Evolutionary conservation across 2,797 vertebrate species (phyloP).

Genomic region (Paedocypris micromegethes): DNA sequence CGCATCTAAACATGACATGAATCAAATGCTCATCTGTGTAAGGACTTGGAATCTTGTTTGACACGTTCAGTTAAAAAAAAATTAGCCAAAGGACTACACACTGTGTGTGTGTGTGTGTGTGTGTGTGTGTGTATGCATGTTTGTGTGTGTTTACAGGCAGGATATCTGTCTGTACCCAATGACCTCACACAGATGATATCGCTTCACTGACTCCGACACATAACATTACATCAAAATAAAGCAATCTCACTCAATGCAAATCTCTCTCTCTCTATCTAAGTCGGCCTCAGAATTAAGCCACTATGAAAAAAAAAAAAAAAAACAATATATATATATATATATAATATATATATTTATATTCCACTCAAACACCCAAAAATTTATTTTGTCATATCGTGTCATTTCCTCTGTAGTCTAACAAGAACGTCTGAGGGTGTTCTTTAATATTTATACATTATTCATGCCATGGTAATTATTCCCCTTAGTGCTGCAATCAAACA

Average conservation of each 20-base stretch:
- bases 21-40: slow-evolving; percentile 17
- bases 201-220: slow-evolving; percentile 35
- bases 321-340: no score
- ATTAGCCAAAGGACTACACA: slow-evolving; percentile 8
- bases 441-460: background rate
- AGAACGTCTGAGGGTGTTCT: no score
- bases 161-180: slow-evolving; percentile 36
- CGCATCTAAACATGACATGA: background rate
- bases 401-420: no score
- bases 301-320: no score
- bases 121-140: slow-evolving; percentile 16
- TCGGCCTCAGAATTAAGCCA: background rate
- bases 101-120: slow-evolving; percentile 16
- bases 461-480: background rate
- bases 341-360: no score
- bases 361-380: no score
- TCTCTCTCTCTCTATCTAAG: background rate
- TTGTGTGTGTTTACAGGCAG: slow-evolving; percentile 12
- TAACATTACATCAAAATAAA: slow-evolving; percentile 27
- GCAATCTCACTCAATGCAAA: slow-evolving; percentile 8
- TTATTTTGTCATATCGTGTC: no score
- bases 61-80: slow-evolving; percentile 25
- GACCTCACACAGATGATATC: slow-evolving; percentile 29
- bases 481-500: slow-evolving; percentile 4
- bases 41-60: slow-evolving; percentile 27